A percentile compares a stretch with the other conserved stretches of the same genome.
Evolutionary conservation across 2,113 vertebrate species (phyloP).

Genomic region (Alaudala cheleensis): DNA sequence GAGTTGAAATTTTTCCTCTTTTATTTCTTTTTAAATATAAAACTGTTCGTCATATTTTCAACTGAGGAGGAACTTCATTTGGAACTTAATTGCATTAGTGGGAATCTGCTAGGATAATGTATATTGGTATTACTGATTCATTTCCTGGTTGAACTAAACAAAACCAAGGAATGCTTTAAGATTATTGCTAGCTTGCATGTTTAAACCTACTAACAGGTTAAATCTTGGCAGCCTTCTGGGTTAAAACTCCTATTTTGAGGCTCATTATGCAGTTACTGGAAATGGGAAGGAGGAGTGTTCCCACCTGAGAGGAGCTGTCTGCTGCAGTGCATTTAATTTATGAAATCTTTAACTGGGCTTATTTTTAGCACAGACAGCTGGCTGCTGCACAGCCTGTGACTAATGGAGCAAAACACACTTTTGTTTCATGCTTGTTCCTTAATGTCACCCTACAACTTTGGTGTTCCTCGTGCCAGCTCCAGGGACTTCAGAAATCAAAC

Average conservation of each 20-base stretch:
- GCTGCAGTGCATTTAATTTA: conserved; percentile 65
- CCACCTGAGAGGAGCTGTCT: conserved; percentile 68
- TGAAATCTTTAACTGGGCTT: conserved; percentile 46
- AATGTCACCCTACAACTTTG: conserved; percentile 59
- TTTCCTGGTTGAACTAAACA: not conserved
- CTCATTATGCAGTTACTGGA: conserved; percentile 22
- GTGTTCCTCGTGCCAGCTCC: conserved; percentile 45
- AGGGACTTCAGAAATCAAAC: not conserved
- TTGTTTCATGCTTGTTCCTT: conserved; percentile 61
- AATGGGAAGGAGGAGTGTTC: conserved; percentile 58
- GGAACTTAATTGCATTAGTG: not conserved
- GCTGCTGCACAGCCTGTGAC: conserved; percentile 69
- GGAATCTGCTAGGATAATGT: not conserved
- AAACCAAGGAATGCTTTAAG: not conserved
- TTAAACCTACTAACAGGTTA: not conserved
- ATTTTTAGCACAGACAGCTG: conserved; percentile 77
- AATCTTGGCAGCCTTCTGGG: not conserved
- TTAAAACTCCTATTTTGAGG: not conserved
- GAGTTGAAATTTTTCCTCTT: not conserved
- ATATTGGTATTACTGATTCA: not conserved
- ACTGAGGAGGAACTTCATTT: not conserved
- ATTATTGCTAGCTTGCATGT: not conserved
- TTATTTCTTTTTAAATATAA: not conserved
- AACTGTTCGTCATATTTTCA: not conserved
- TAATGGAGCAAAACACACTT: conserved; percentile 70